These are phyloP conservation scores for Mesorhabditis belari DNA, from an alignment of 2,888 invertebrate genomes.

Conservation along the genomic window DNA sequence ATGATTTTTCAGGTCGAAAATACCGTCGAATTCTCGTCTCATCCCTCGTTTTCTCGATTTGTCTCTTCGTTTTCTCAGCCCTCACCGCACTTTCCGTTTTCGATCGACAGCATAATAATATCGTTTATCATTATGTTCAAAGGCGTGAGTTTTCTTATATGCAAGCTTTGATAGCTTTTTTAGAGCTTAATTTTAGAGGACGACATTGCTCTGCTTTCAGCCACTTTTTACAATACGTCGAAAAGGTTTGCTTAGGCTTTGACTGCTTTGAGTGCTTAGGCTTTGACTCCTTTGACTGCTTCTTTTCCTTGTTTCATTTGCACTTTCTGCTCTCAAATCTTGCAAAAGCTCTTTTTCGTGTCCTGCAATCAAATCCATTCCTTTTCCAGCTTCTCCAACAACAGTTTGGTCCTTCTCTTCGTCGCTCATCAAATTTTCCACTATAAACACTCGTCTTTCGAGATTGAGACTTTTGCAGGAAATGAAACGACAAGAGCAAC, in stretches of 20 bases:
- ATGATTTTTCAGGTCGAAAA: constrained; percentile 6
- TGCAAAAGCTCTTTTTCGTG: no score
- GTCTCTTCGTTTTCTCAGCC: constrained; percentile 1
- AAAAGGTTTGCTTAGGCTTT: constrained; percentile 6
- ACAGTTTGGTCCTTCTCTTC: constrained; percentile 43
- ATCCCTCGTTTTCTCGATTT: neutral
- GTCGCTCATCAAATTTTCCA: constrained; percentile 38
- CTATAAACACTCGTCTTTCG: constrained; percentile 15
- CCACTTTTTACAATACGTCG: constrained; percentile 8
- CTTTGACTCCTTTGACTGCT: neutral
- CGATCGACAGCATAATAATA: constrained; percentile 29
- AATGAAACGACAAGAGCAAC: no score
- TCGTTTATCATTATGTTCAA: constrained; percentile 24
- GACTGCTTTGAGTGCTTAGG: no score
- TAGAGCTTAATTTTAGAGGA: no score
- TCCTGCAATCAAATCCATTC: neutral
- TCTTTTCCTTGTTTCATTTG: neutral
- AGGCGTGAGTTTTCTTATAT: constrained; percentile 18
- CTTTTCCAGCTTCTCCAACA: constrained; percentile 28
- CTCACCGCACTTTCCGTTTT: constrained; percentile 20
- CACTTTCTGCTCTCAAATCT: neutral
- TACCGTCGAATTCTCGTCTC: constrained; percentile 5
- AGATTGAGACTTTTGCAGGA: no score
- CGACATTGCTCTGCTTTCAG: neutral
- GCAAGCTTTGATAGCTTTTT: constrained; percentile 18